These are phyloP conservation scores for Micrasema longulum DNA, from an alignment of 1,140 invertebrate genomes.

Conservation along the genomic window DNA sequence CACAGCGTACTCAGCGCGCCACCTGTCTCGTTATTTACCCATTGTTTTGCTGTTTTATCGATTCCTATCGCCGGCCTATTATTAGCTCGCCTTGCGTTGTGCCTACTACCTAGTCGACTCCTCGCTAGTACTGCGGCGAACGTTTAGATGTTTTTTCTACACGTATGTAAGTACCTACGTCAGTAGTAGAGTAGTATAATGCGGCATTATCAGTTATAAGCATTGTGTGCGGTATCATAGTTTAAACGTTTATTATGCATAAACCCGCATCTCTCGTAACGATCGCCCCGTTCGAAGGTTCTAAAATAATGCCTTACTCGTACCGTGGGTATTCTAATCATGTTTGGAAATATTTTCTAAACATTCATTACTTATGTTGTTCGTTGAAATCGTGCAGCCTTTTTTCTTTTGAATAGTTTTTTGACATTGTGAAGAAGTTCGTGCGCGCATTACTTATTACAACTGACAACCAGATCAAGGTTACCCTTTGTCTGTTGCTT, in stretches of 20 bases:
- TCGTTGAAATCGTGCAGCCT: not conserved
- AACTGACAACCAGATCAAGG: slow-evolving; percentile 18
- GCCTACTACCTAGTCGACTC: not conserved
- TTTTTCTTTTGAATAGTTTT: not conserved
- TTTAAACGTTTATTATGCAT: slow-evolving; percentile 8
- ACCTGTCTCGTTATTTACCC: slow-evolving; percentile 50
- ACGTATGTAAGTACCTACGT: not conserved
- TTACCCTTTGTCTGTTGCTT: slow-evolving; percentile 7
- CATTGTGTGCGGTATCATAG: slow-evolving; percentile 6
- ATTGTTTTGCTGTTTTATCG: slow-evolving; percentile 51
- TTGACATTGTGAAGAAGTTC: slow-evolving; percentile 11
- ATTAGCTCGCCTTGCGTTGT: slow-evolving; percentile 37
- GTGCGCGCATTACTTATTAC: slow-evolving; percentile 11
- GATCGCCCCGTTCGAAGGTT: no score
- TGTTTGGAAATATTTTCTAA: no score
- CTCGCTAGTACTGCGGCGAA: slow-evolving; percentile 8
- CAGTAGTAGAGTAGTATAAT: no score
- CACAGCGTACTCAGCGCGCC: slow-evolving; percentile 17
- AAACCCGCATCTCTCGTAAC: not conserved
- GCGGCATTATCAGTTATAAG: slow-evolving; percentile 5
- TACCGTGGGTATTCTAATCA: no score
- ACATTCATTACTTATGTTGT: no score
- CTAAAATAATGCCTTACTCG: no score
- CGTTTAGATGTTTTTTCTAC: slow-evolving; percentile 11
- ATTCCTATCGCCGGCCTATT: slow-evolving; percentile 49